Conservation (phyloP, 53 echinoderm and acorn worm genomes). For the Henricia sp. region DNA sequence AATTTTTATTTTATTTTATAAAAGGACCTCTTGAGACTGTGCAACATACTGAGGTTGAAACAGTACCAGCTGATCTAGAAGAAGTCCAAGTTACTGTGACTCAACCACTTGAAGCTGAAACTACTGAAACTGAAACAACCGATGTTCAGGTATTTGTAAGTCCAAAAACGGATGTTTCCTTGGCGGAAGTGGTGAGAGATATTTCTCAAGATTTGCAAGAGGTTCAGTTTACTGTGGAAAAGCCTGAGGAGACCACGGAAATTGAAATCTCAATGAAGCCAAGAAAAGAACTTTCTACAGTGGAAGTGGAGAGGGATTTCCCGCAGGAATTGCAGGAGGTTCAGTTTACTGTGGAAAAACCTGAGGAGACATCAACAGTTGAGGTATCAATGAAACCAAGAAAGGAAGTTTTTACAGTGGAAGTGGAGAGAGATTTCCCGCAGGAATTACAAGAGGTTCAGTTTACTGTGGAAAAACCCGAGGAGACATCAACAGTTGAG, state of each 20-base stretch:
- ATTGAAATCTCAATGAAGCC: conserved; percentile 67
- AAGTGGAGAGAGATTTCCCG: conserved; percentile 50
- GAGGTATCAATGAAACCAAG: conserved; percentile 68
- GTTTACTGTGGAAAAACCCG: conserved; percentile 57
- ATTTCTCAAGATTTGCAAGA: too few relatives aligned
- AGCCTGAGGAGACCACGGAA: conserved; percentile 45
- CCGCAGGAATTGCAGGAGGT: conserved; percentile 44
- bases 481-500: conserved; percentile 40
- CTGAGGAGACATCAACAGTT: conserved; percentile 52
- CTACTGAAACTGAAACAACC: too few relatives aligned
- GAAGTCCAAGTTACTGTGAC: conserved; percentile 61
- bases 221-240: too few relatives aligned
- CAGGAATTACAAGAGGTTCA: conserved; percentile 59
- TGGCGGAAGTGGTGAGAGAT: too few relatives aligned
- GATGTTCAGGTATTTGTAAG: too few relatives aligned
- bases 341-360: conserved; percentile 53
- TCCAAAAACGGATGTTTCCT: too few relatives aligned
- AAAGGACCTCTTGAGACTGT: conserved; percentile 45
- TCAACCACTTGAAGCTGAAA: conserved; percentile 46
- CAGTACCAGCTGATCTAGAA: conserved; percentile 42
- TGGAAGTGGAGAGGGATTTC: conserved; percentile 37
- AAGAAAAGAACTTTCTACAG: conserved; percentile 21
- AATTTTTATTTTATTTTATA: not conserved
- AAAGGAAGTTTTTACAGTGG: conserved; percentile 34
- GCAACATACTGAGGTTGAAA: conserved; percentile 40